Percentiles rank a stretch among this genome's conserved stretches.
phyloP scores from a whole-genome alignment of 2,888 invertebrate species.

The Tiphia femorata region DNA sequence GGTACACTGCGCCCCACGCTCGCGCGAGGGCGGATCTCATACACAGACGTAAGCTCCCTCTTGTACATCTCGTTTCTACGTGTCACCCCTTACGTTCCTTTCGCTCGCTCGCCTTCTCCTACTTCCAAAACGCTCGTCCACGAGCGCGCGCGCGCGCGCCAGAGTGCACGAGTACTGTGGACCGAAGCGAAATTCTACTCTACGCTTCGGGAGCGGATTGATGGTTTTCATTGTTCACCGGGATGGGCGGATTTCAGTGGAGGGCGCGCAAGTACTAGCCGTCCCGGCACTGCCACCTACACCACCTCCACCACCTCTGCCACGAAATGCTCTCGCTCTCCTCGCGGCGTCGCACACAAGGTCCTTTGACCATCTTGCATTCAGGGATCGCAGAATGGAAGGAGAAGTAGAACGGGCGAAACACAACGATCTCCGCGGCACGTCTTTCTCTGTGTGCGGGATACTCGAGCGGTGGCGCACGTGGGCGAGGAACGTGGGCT shows the following conservation, averaged over 20 bases:
- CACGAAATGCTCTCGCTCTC: slow-evolving; percentile 26
- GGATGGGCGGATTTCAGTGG: slow-evolving; percentile 49
- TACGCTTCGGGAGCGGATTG: slow-evolving; percentile 50
- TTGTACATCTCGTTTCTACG: no score
- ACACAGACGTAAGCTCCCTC: no score
- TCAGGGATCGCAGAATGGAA: slow-evolving; percentile 36
- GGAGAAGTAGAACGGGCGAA: slow-evolving; percentile 35
- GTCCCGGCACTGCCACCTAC: no score
- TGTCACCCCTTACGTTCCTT: no score
- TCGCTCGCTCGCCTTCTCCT: no score
- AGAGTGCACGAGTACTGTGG: slow-evolving; percentile 4
- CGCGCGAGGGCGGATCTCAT: slow-evolving; percentile 14
- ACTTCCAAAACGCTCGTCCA: background rate
- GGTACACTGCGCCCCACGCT: slow-evolving; percentile 20
- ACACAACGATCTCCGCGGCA: slow-evolving; percentile 19
- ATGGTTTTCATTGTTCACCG: slow-evolving; percentile 59
- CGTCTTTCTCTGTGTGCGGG: no score
- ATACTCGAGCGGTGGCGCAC: no score
- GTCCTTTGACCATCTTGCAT: slow-evolving; percentile 45
- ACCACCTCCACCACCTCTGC: no score
- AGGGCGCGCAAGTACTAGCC: slow-evolving; percentile 27
- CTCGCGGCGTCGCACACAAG: slow-evolving; percentile 28
- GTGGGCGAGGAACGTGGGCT: no score
- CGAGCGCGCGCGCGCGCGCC: background rate
- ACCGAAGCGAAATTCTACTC: slow-evolving; percentile 29